Base-by-base conservation (phyloP, 1,140 invertebrate species). In the Hermetia illucens region DNA sequence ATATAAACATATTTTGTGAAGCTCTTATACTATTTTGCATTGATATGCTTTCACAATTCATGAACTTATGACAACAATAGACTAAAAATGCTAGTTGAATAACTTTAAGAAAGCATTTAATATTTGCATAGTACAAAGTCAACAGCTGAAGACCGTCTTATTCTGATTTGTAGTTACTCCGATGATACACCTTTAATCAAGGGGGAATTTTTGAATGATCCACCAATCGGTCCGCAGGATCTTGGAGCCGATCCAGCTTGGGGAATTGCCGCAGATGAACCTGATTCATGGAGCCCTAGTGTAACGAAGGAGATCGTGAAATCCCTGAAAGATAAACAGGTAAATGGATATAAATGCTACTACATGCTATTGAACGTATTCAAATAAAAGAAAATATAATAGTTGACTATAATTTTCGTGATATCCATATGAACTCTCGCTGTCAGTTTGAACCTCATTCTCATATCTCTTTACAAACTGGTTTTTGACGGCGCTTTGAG, bases 221-320 rank as follows among this genome's bases (percentile, higher is more conserved):
- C 64, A 19, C 74, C 64, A 3, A 55, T 79, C 19, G 75, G 70
- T 21, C 66, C 73, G 3, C 64, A 66, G 21, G 75, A 78, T 51
- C 64, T 87, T 10, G 78, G 77, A 9, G 75, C 83, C 2, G 88
- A 94, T 55, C 76, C 83, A 1, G 69, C 75, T 19, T 61, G 92
- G 18, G 79, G 82, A 2, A 61, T 94, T 13, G 75, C 77, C 2
- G 75, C 81, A 27, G 73, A 77, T 12, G 90, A 96, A 54, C 78
- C 83, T 0, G 90, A 94, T 55, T 85, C 85, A 0, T 96, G 90
- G 91, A 86, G 82, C 18, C 77, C 83, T 1, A 79, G 82, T 20
- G 84, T 91, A 22, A 84, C 88, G 10, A 86, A 86, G 48, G 88
- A 89, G 57, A 62, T 84, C 3, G 69, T 87, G 2, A 76, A 86